Evolutionary conservation across 2,797 vertebrate genomes (phyloP).

Genomic region (Halcyon leucocephala): DNA sequence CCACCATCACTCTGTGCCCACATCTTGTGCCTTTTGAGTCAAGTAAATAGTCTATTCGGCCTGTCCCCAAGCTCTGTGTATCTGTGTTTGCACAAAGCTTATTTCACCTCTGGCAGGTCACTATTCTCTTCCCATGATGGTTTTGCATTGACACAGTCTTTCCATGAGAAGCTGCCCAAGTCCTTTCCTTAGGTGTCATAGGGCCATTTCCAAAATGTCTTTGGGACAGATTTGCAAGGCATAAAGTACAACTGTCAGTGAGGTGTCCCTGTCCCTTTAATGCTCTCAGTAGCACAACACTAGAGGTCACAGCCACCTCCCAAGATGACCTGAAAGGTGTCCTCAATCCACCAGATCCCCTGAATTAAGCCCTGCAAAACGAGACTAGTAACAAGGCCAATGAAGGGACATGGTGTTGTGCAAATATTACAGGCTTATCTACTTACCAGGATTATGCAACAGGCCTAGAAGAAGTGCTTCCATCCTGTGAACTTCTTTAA

Average conservation of each 20-base stretch:
- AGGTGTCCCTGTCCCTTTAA: not conserved
- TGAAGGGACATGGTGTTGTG: slow-evolving; percentile 2
- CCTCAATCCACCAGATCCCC: slow-evolving; percentile 53
- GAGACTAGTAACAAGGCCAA: slow-evolving; percentile 45
- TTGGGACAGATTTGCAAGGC: not conserved
- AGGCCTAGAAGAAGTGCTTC: slow-evolving; percentile 31
- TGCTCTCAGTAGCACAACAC: not conserved
- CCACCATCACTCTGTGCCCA: not conserved
- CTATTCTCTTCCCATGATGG: not conserved
- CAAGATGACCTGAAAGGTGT: slow-evolving; percentile 26
- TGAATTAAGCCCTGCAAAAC: slow-evolving; percentile 42
- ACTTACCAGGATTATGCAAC: slow-evolving; percentile 60
- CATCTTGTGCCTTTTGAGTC: not conserved
- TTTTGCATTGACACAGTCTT: not conserved
- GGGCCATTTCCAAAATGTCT: not conserved
- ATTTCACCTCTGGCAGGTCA: not conserved
- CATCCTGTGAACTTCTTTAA: slow-evolving; percentile 33
- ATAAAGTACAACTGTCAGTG: not conserved
- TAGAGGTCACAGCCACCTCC: slow-evolving; percentile 15
- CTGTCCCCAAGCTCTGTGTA: not conserved
- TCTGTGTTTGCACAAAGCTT: not conserved
- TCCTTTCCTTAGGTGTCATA: not conserved
- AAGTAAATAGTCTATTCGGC: not conserved
- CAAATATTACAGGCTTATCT: slow-evolving; percentile 50
- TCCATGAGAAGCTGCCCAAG: not conserved